Percentiles rank a stretch among this genome's conserved stretches.
Evolutionary conservation across 2,113 vertebrate species (phyloP).

Genomic region (Neodon shergylaensis): DNA sequence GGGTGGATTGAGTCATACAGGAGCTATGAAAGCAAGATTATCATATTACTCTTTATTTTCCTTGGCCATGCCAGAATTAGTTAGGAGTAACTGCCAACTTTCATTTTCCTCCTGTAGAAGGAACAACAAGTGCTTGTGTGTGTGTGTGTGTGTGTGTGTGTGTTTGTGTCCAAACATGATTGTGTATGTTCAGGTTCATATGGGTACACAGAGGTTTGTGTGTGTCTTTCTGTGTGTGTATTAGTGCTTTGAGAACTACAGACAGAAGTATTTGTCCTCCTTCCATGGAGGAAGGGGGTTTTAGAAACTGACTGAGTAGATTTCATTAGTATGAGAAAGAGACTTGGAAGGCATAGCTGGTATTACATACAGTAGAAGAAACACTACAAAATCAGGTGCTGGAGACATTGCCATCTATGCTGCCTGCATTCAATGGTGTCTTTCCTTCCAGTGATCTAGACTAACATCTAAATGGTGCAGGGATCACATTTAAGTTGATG

Average conservation of each 20-base stretch:
- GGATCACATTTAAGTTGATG: neutral
- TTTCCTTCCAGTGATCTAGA: neutral
- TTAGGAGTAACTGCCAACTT: neutral
- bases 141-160: neutral
- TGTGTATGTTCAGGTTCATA: neutral
- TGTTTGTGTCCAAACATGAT: neutral
- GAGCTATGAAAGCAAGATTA: neutral
- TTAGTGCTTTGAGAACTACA: neutral
- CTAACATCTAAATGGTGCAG: neutral
- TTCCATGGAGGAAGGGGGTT: neutral
- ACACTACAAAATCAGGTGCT: neutral
- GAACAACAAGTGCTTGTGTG: neutral
- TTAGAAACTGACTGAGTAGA: neutral
- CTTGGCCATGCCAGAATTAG: neutral
- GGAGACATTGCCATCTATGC: neutral
- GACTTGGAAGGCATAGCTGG: neutral
- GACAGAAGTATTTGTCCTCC: neutral
- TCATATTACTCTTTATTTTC: neutral
- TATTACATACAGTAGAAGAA: neutral
- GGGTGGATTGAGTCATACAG: neutral
- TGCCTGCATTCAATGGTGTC: neutral
- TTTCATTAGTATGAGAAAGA: neutral
- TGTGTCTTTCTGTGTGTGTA: neutral
- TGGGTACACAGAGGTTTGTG: too few relatives aligned
- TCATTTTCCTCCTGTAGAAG: neutral